Conservation (phyloP, 2,888 invertebrate species). For the Eumacrocentrus americanus region DNA sequence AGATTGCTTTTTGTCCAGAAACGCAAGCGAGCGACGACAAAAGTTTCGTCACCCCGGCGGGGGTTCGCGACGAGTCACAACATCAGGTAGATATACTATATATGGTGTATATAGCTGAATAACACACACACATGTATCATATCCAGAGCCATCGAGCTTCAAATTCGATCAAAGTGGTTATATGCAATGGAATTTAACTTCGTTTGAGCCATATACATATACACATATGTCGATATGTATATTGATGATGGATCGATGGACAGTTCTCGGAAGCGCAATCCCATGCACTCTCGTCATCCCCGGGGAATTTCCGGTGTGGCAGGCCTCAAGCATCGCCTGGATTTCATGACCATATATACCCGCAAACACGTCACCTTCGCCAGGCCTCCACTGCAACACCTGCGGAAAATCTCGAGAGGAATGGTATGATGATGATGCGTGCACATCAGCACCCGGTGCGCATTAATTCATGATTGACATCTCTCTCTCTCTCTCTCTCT, state of each 20-base stretch:
- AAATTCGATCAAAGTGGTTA: too few relatives aligned
- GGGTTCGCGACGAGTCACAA: too few relatives aligned
- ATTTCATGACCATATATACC: slow-evolving; percentile 25
- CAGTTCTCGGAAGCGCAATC: slow-evolving; percentile 14
- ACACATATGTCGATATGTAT: too few relatives aligned
- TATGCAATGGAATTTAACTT: too few relatives aligned
- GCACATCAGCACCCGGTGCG: background rate
- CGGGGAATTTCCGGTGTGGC: slow-evolving; percentile 23
- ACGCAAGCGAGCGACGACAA: background rate
- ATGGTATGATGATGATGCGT: slow-evolving; percentile 3
- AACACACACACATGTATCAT: background rate
- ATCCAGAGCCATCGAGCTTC: background rate
- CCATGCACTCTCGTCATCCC: slow-evolving; percentile 22
- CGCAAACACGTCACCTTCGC: slow-evolving; percentile 27
- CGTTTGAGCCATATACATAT: too few relatives aligned
- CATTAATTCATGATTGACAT: background rate
- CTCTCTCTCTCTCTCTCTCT: too few relatives aligned
- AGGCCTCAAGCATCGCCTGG: slow-evolving; percentile 30
- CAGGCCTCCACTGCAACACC: slow-evolving; percentile 18
- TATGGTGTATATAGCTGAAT: too few relatives aligned
- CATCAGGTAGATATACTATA: too few relatives aligned
- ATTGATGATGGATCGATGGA: slow-evolving; percentile 7
- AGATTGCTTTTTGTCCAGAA: slow-evolving; percentile 12
- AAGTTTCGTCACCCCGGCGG: too few relatives aligned
- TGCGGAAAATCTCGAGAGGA: slow-evolving; percentile 23